Evolutionary conservation across 2,797 vertebrate species (phyloP).

Genomic region (Meda fulgida): DNA sequence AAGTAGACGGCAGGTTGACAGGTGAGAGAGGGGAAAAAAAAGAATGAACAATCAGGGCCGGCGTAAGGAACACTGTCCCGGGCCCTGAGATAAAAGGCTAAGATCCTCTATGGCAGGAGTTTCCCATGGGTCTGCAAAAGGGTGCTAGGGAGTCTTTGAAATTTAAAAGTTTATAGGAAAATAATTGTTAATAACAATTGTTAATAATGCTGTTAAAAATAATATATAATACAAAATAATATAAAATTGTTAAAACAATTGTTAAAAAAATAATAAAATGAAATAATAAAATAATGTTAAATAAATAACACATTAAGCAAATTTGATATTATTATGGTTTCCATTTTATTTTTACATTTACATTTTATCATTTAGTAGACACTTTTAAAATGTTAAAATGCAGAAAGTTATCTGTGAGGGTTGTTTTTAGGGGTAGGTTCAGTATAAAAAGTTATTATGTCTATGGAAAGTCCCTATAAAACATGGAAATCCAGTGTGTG

Average conservation of each 20-base stretch:
- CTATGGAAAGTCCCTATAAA: too few relatives aligned
- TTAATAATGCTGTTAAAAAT: neutral
- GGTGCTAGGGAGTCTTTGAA: neutral
- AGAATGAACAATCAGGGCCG: conserved; percentile 10
- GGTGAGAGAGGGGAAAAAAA: conserved; percentile 46
- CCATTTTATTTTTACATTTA: too few relatives aligned
- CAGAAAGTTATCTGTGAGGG: neutral
- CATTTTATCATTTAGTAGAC: too few relatives aligned
- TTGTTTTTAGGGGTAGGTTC: neutral
- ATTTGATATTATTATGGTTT: too few relatives aligned
- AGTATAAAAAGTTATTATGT: neutral
- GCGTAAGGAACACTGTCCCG: neutral
- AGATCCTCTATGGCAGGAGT: neutral
- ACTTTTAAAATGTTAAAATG: too few relatives aligned
- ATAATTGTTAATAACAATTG: neutral
- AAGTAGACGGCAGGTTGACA: conserved; percentile 71
- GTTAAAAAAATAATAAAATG: too few relatives aligned
- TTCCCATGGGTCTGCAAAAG: neutral
- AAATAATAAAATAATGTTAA: neutral
- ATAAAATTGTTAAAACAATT: neutral
- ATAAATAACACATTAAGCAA: too few relatives aligned
- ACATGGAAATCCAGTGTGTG: too few relatives aligned
- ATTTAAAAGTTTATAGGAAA: neutral
- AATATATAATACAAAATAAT: neutral
- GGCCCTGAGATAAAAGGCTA: neutral